Conservation (phyloP, 2,888 invertebrate species). For the Tridacna crocea region DNA sequence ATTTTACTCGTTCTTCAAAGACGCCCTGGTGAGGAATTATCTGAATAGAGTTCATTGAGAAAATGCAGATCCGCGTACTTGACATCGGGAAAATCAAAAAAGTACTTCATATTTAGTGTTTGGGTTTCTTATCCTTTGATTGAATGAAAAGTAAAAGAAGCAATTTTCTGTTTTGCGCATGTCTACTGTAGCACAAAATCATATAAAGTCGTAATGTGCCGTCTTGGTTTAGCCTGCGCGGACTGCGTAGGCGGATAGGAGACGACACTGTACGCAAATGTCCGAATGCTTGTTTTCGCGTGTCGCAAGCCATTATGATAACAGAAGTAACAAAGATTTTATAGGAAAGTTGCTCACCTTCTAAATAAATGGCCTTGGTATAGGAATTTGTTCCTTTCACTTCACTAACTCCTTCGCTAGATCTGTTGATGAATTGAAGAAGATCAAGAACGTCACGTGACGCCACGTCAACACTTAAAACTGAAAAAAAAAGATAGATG, state of each 20-base stretch:
- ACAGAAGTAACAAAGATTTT: no score
- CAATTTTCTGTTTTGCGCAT: no score
- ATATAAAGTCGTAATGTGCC: no score
- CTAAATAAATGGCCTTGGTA: conserved; percentile 67
- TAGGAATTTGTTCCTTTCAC: conserved; percentile 64
- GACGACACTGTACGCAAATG: no score
- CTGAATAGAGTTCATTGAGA: conserved; percentile 21
- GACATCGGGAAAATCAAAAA: neutral
- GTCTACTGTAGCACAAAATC: no score
- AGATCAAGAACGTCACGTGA: conserved; percentile 68
- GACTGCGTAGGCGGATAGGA: no score
- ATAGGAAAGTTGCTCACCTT: conserved; percentile 58
- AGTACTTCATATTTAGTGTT: no score
- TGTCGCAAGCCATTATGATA: no score
- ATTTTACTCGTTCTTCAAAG: conserved; percentile 22
- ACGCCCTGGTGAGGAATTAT: conserved; percentile 18
- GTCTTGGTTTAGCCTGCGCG: no score
- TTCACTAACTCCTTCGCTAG: conserved; percentile 59
- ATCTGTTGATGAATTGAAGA: conserved; percentile 62
- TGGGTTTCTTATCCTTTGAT: no score
- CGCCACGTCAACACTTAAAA: conserved; percentile 60
- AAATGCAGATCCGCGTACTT: conserved; percentile 14
- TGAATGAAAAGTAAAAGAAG: no score
- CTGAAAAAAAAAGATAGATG: conserved; percentile 39
- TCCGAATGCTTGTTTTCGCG: no score